A percentile compares a stretch with the other conserved stretches of the same genome.
Evolutionary conservation across 2,113 vertebrate species (phyloP).

Genomic region (Gallinago media): DNA sequence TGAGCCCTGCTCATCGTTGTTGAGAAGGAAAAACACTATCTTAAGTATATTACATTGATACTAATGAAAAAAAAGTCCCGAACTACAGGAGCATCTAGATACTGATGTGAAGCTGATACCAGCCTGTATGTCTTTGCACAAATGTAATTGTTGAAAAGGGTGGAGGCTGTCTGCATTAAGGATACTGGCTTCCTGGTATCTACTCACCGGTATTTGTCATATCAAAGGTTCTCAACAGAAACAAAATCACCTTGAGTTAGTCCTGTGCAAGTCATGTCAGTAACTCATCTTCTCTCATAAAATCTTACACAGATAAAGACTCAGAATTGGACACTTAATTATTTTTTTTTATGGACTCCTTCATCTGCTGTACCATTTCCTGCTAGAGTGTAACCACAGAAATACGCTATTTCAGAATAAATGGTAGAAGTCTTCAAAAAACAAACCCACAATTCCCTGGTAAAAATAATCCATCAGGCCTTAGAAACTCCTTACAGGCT

Average conservation of each 20-base stretch:
- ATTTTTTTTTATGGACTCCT: not conserved
- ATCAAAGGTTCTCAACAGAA: not conserved
- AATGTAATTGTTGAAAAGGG: not conserved
- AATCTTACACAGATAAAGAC: fast-evolving
- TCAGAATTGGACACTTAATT: not conserved
- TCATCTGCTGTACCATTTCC: not conserved
- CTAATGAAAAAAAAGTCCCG: not conserved
- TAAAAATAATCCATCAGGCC: not conserved
- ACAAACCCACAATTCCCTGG: fast-evolving
- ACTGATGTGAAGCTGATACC: not conserved
- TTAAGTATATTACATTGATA: not conserved
- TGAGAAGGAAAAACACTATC: not conserved
- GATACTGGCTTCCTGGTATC: not conserved
- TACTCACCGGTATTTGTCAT: not conserved
- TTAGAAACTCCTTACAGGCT: not conserved
- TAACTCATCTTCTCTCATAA: not conserved
- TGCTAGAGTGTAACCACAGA: not conserved
- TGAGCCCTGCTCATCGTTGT: fast-evolving
- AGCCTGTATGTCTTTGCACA: not conserved
- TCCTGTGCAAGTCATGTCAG: not conserved
- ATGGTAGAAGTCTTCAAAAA: not conserved
- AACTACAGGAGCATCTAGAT: not conserved
- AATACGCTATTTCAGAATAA: not conserved
- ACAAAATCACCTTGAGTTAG: not conserved
- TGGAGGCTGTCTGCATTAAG: not conserved